Evolutionary conservation across 2,888 invertebrate species (phyloP).

Genomic region (Gymnosoma rotundatum): DNA sequence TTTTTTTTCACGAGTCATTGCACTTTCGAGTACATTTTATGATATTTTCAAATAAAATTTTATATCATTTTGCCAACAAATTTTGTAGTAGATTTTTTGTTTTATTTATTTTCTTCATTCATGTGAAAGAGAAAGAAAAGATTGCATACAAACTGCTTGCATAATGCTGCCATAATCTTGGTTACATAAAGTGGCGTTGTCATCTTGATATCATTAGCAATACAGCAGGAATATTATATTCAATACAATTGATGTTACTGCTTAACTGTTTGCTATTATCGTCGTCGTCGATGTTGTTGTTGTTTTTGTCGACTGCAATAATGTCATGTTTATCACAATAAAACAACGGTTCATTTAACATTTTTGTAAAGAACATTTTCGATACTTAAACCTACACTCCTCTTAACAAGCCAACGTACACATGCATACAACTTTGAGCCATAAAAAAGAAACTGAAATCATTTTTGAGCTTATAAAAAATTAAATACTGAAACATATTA

Average conservation of each 20-base stretch:
- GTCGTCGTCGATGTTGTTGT: neutral
- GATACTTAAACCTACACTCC: conserved; percentile 6
- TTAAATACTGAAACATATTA: neutral
- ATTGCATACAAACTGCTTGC: neutral
- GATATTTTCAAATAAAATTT: conserved; percentile 36
- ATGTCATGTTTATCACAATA: conserved; percentile 69
- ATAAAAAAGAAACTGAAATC: too few species aligned
- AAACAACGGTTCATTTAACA: conserved; percentile 71
- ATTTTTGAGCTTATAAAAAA: neutral
- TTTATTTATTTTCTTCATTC: neutral
- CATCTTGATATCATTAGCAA: conserved; percentile 70
- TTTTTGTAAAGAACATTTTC: conserved; percentile 43
- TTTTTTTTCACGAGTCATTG: conserved; percentile 64
- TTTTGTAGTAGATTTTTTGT: conserved; percentile 3
- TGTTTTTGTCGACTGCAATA: conserved; percentile 46
- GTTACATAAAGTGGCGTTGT: conserved; percentile 59
- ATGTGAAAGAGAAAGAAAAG: conserved; percentile 4
- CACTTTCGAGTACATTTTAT: conserved; percentile 54
- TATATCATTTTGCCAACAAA: conserved; percentile 47
- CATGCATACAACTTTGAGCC: neutral
- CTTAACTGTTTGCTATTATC: conserved; percentile 22
- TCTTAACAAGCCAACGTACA: neutral
- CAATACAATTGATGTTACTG: conserved; percentile 38
- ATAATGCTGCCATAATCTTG: conserved; percentile 30
- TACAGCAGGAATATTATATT: conserved; percentile 64